Conservation (phyloP, 2,888 invertebrate species). For the Schizotus pectinicornis region DNA sequence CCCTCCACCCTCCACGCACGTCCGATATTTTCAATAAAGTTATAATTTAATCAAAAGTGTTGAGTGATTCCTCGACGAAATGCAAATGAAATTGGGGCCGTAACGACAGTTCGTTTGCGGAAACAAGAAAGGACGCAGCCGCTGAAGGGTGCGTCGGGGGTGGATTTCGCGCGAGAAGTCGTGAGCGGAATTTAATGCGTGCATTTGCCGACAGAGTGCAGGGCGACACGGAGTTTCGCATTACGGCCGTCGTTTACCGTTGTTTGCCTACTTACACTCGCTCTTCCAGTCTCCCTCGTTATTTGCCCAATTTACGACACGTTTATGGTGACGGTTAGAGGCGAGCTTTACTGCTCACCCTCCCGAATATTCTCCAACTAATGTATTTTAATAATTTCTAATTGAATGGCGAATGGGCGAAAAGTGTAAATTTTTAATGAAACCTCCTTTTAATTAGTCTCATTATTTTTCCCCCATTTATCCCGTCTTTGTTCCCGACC, state of each 20-base stretch:
- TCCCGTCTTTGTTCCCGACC: conserved; percentile 16
- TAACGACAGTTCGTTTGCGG: conserved; percentile 21
- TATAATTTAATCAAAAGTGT: conserved; percentile 25
- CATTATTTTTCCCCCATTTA: conserved; percentile 29
- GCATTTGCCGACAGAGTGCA: conserved; percentile 47
- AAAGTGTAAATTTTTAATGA: conserved; percentile 35
- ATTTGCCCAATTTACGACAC: conserved; percentile 39
- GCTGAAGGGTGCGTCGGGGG: neutral
- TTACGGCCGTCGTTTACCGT: conserved; percentile 39
- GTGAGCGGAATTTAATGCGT: conserved; percentile 53
- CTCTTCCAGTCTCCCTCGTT: conserved; percentile 22
- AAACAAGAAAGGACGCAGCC: conserved; percentile 8
- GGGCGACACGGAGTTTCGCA: conserved; percentile 40
- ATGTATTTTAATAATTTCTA: conserved; percentile 35
- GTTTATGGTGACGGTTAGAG: conserved; percentile 25
- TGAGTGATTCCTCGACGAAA: conserved; percentile 16
- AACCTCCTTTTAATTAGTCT: conserved; percentile 33
- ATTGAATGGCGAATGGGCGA: conserved; percentile 31
- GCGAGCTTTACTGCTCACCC: conserved; percentile 2
- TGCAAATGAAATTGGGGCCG: conserved; percentile 26
- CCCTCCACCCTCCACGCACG: neutral
- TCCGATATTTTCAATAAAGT: conserved; percentile 18
- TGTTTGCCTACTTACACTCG: conserved; percentile 42
- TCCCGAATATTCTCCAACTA: conserved; percentile 22
- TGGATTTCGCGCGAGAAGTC: conserved; percentile 37